A percentile compares a stretch with the other conserved stretches of the same genome.
Conservation (phyloP, 2,888 invertebrate genomes). For the Pyrrhia umbra region DNA sequence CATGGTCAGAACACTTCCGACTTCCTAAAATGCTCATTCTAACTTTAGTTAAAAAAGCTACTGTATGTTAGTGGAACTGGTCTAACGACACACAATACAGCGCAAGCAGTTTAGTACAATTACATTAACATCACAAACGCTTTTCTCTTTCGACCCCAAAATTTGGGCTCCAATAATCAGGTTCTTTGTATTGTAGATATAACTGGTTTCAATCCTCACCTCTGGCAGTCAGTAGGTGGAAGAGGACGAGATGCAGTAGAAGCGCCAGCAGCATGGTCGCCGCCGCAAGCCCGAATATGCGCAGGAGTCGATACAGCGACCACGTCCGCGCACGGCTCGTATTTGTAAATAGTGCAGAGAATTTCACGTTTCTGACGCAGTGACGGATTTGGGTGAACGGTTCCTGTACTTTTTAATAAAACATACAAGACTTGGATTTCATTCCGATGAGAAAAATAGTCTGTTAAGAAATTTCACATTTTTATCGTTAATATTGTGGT, state of each 20-base stretch:
- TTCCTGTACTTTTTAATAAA: not conserved
- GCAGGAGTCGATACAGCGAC: conserved; percentile 30
- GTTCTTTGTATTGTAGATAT: not conserved
- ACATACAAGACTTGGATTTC: too few species aligned
- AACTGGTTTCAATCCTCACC: conserved; percentile 55
- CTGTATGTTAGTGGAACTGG: not conserved
- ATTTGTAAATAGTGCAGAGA: conserved; percentile 78
- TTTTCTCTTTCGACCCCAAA: not conserved
- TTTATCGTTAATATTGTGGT: too few species aligned
- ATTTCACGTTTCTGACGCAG: conserved; percentile 66
- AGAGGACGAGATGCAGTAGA: conserved; percentile 55
- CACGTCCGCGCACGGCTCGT: conserved; percentile 49
- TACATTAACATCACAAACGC: not conserved
- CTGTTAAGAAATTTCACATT: too few species aligned
- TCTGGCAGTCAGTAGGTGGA: conserved; percentile 59
- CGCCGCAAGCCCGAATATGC: conserved; percentile 57
- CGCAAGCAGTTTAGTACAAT: not conserved
- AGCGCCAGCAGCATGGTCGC: conserved; percentile 66
- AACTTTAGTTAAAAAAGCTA: too few species aligned
- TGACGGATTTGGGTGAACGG: conserved; percentile 58
- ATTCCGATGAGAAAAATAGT: too few species aligned
- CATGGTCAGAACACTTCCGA: too few species aligned
- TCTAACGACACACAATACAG: not conserved
- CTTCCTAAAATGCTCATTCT: too few species aligned
- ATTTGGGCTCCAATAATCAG: not conserved